A percentile compares a stretch with the other conserved stretches of the same genome.
These are phyloP conservation scores for Coptotermes formosanus DNA, from an alignment of 1,140 invertebrate genomes.

Conservation along the genomic window DNA sequence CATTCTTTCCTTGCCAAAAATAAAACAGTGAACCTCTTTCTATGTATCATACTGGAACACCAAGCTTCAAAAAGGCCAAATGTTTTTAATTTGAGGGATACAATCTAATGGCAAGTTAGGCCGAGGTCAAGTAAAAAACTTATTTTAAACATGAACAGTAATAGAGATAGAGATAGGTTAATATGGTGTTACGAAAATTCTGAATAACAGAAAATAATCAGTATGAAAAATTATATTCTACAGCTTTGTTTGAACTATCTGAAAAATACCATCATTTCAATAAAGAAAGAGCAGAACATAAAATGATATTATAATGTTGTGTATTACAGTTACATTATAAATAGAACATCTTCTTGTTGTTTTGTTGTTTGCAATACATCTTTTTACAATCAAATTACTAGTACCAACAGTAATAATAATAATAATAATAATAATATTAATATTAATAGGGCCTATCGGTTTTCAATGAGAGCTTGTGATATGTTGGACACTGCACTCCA, in stretches of 20 bases:
- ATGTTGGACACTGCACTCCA: neutral
- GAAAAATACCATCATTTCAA: conserved; percentile 6
- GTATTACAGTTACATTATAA: conserved; percentile 15
- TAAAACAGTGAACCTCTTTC: neutral
- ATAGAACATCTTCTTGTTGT: neutral
- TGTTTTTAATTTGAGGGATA: neutral
- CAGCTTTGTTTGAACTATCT: neutral
- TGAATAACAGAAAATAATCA: conserved; percentile 8
- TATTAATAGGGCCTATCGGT: conserved; percentile 4
- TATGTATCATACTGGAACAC: neutral
- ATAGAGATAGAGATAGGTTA: neutral
- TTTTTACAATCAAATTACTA: conserved; percentile 15
- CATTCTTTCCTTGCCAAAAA: neutral
- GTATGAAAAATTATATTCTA: neutral
- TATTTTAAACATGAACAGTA: conserved; percentile 1
- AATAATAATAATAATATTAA: neutral
- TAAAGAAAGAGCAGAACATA: conserved; percentile 13
- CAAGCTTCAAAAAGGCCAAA: neutral
- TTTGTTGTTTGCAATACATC: conserved; percentile 17
- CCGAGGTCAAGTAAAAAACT: neutral
- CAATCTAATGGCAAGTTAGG: neutral
- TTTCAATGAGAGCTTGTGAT: conserved; percentile 3
- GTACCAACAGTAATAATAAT: conserved; percentile 8
- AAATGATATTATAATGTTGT: neutral
- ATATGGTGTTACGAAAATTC: neutral